Evolutionary conservation across 2,888 invertebrate species (phyloP), one percentile per base, ranked within the genome.

Genomic region (Mimas tiliae): DNA sequence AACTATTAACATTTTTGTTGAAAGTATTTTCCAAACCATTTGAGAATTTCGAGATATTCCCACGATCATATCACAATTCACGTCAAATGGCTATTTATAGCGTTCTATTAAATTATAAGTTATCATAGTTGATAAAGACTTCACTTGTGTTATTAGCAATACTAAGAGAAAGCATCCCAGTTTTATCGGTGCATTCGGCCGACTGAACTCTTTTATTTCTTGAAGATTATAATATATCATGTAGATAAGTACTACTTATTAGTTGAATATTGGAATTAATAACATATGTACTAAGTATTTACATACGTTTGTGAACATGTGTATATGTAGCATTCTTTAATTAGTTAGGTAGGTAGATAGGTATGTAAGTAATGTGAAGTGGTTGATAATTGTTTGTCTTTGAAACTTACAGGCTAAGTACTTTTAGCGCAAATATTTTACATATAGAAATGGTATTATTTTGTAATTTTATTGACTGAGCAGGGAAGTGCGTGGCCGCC

Each of bases 401-500:
- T 27, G 27, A 27, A 27, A 3, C 27, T 3, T 27, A 27, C 1
- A 3, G 4, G 27, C 27, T 27, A 27, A 27, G 27, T 27, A 16
- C 9, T 0, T 58, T 38, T n/a, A 16, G 11, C 52, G 38, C n/a
- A 52, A 27, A 19, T 52, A 16, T 52, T 19, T 38, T 38, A 9
- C 9, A 38, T 21, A 11, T 51, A 21, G 12, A 19, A 50, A 14
- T 50, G 50, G 1, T 16, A 27, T 6, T 38, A 38, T 52, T 70
- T 72, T 74, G 70, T 74, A 85, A 80, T 82, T 79, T 84, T 88
- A 90, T 78, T 77, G 71, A 77, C 71, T 72, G 72, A 73, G 78
- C 69, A 69, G 71, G 70, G 76, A 77, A 80, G 82, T 86, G 82
- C 82, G 90, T 90, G 91, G 87, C 93, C 92, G 93, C 93, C 91